Conservation (phyloP, 1,140 invertebrate species). For the Drosophila kurseongensis region DNA sequence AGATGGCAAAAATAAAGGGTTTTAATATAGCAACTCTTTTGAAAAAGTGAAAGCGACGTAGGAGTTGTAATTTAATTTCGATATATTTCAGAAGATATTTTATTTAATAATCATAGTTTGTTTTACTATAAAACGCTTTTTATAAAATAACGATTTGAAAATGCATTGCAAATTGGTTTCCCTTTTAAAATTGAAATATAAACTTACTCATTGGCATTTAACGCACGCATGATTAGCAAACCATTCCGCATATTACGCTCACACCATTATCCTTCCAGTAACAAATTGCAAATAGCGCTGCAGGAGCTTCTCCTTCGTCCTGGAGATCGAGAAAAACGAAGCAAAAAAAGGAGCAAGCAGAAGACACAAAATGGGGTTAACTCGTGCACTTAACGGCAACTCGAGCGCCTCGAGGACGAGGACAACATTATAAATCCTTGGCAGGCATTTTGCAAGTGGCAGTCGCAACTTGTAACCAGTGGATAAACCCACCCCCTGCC, state of each 20-base stretch:
- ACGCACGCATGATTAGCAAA: conserved; percentile 34
- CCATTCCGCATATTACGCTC: conserved; percentile 22
- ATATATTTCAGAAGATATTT: no score
- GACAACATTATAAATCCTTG: conserved; percentile 81
- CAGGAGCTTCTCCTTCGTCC: conserved; percentile 12
- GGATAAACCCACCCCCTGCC: not conserved
- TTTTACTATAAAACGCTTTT: no score
- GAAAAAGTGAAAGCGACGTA: no score
- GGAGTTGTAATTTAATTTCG: no score
- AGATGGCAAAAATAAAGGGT: not conserved
- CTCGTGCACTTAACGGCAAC: conserved; percentile 79
- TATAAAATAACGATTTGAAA: no score
- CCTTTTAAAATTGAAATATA: not conserved
- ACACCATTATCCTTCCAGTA: conserved; percentile 24
- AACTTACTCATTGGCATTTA: conserved; percentile 7
- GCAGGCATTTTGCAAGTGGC: conserved; percentile 80
- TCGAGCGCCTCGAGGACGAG: conserved; percentile 74
- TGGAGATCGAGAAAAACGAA: not conserved
- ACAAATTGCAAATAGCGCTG: conserved; percentile 19
- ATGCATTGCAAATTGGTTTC: not conserved
- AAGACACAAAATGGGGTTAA: conserved; percentile 73
- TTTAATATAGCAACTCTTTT: not conserved
- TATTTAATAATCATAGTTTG: not conserved
- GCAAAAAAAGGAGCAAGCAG: conserved; percentile 9
- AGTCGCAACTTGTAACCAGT: conserved; percentile 57